These are phyloP conservation scores for Zaprionus bogoriensis DNA, from an alignment of 2,888 invertebrate genomes.

Conservation along the genomic window DNA sequence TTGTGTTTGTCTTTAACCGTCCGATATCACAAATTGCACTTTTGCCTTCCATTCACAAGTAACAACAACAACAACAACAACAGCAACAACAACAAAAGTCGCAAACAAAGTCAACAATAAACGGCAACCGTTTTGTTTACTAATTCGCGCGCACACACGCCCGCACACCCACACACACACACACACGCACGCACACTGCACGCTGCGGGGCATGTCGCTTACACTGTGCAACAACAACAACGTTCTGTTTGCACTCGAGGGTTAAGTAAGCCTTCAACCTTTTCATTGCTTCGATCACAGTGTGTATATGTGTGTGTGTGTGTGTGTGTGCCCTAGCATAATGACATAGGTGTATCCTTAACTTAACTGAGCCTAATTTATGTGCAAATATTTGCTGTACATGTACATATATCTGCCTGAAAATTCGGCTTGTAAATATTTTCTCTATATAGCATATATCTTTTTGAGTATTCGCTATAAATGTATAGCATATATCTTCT, in stretches of 20 bases:
- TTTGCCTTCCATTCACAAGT: conserved; percentile 30
- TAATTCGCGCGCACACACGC: conserved; percentile 44
- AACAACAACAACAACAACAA: conserved; percentile 25
- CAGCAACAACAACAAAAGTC: conserved; percentile 39
- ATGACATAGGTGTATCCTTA: too few species aligned
- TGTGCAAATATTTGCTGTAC: too few species aligned
- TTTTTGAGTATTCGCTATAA: too few species aligned
- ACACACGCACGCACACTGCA: conserved; percentile 9
- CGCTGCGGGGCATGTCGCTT: not conserved
- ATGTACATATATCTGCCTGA: too few species aligned
- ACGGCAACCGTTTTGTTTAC: conserved; percentile 59
- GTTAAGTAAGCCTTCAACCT: not conserved
- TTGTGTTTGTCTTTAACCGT: conserved; percentile 18
- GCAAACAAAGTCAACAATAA: conserved; percentile 46
- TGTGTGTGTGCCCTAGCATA: too few species aligned
- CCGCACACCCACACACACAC: conserved; percentile 9
- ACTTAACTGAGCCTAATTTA: too few species aligned
- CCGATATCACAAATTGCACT: conserved; percentile 46
- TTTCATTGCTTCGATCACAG: not conserved
- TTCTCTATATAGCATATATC: too few species aligned
- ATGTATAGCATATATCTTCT: too few species aligned
- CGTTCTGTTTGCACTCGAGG: not conserved
- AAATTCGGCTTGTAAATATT: too few species aligned
- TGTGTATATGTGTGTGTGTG: not conserved
- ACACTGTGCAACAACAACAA: not conserved